These are phyloP conservation scores for Muricea muricata DNA, from an alignment of 92 coral and sea anemone species.

Conservation along the genomic window DNA sequence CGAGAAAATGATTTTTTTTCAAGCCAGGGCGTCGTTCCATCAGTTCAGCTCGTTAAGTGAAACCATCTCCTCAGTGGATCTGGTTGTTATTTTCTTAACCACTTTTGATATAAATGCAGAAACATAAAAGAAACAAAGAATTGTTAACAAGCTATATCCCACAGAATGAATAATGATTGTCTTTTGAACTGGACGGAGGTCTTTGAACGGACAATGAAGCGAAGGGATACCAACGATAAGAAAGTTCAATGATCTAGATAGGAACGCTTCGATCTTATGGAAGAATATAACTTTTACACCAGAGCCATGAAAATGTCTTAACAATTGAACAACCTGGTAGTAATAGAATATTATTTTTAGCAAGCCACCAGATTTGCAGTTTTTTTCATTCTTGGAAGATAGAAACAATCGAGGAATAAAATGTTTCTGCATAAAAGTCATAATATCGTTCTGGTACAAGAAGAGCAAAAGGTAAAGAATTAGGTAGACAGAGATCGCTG, in stretches of 20 bases:
- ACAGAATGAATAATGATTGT: constrained; percentile 21
- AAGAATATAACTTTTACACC: background rate
- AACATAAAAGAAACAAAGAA: background rate
- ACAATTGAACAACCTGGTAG: constrained; percentile 22
- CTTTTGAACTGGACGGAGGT: constrained; percentile 4
- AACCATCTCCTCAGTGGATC: background rate
- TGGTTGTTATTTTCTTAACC: background rate
- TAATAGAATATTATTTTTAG: constrained; percentile 34
- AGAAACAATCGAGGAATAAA: background rate
- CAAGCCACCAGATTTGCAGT: background rate
- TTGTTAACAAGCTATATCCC: background rate
- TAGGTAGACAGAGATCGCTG: background rate
- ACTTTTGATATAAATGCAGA: background rate
- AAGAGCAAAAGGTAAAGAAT: constrained; percentile 9
- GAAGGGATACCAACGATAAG: background rate
- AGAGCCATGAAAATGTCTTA: background rate
- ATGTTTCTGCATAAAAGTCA: background rate
- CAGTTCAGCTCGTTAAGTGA: background rate
- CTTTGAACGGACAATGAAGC: constrained; percentile 1
- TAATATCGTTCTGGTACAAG: constrained; percentile 6
- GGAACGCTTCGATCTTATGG: background rate
- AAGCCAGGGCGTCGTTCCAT: background rate
- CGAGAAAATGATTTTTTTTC: background rate
- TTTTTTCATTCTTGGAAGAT: background rate
- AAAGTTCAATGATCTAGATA: background rate